A percentile compares a stretch with the other conserved stretches of the same genome.
These are phyloP conservation scores for Astyanax mexicanus DNA, from an alignment of 2,797 vertebrate species.

Conservation along the genomic window DNA sequence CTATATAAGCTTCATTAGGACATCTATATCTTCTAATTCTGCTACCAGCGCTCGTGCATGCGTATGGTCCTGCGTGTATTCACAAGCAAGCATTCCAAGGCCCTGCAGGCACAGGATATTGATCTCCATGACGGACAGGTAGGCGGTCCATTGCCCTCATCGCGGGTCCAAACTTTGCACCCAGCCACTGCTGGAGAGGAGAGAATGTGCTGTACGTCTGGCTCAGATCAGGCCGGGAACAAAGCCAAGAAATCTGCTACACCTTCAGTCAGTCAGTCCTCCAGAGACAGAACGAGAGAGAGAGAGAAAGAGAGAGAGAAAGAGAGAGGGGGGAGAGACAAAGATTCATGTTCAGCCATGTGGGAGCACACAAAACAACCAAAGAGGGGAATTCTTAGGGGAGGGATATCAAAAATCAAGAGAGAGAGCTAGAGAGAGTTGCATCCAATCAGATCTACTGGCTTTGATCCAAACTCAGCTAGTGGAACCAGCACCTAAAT, in stretches of 20 bases:
- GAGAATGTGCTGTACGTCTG: slow-evolving; percentile 15
- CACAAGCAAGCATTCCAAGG: neutral
- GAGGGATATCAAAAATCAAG: neutral
- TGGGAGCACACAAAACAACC: slow-evolving; percentile 5
- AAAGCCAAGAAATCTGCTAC: slow-evolving; percentile 70
- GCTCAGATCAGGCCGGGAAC: slow-evolving; percentile 50
- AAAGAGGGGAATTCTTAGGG: slow-evolving; percentile 14
- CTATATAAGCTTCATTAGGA: neutral
- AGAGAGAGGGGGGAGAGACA: slow-evolving; percentile 12
- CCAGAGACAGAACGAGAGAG: slow-evolving; percentile 52
- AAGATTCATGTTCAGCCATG: slow-evolving; percentile 40
- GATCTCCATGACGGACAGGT: slow-evolving; percentile 31
- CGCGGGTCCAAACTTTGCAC: neutral
- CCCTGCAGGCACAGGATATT: neutral
- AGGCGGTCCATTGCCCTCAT: slow-evolving; percentile 13
- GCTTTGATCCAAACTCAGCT: neutral
- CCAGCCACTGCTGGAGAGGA: neutral
- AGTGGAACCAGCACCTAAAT: neutral
- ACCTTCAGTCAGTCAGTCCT: slow-evolving; percentile 59
- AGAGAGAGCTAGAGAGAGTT: neutral
- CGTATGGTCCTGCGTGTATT: neutral
- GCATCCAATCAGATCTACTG: neutral
- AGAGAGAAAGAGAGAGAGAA: slow-evolving; percentile 33
- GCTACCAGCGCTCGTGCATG: neutral
- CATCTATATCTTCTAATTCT: neutral